Evolutionary conservation across 2,888 invertebrate species (phyloP).

Genomic region (Prionchulus punctatus): DNA sequence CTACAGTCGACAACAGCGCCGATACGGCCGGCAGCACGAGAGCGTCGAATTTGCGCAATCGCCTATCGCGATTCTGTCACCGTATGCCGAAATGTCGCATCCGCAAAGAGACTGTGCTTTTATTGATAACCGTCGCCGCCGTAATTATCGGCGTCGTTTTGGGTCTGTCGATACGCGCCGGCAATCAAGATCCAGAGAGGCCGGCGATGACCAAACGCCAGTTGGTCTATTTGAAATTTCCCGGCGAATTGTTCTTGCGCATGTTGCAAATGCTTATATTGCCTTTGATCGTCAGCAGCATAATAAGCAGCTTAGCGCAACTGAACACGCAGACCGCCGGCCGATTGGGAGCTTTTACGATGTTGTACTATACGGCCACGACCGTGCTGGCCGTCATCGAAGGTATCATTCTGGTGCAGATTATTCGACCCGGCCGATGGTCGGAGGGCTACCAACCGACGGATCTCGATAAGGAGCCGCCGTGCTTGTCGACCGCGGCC

Average conservation of each 20-base stretch:
- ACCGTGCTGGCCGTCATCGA: conserved; percentile 77
- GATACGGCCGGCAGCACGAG: no score
- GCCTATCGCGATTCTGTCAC: no score
- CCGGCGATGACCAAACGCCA: background rate
- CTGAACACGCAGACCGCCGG: conserved; percentile 42
- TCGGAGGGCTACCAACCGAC: conserved; percentile 7
- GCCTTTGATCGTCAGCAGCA: conserved; percentile 32
- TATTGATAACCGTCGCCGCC: background rate
- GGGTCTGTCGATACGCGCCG: background rate
- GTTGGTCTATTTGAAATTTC: conserved; percentile 12
- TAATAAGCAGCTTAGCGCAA: conserved; percentile 53
- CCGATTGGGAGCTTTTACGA: conserved; percentile 66
- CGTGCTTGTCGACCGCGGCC: conserved; percentile 44
- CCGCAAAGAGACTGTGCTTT: background rate
- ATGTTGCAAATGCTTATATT: conserved; percentile 16
- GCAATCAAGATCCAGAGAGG: background rate
- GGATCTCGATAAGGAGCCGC: background rate
- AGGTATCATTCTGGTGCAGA: conserved; percentile 69
- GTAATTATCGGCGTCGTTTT: background rate
- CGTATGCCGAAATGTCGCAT: no score
- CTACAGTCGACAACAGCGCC: no score
- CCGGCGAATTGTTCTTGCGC: conserved; percentile 14
- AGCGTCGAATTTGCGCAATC: no score
- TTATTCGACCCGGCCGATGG: conserved; percentile 57
- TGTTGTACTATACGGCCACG: conserved; percentile 75